These are phyloP conservation scores for Melanaphis sacchari DNA, from an alignment of 1,140 invertebrate genomes.

Conservation along the genomic window DNA sequence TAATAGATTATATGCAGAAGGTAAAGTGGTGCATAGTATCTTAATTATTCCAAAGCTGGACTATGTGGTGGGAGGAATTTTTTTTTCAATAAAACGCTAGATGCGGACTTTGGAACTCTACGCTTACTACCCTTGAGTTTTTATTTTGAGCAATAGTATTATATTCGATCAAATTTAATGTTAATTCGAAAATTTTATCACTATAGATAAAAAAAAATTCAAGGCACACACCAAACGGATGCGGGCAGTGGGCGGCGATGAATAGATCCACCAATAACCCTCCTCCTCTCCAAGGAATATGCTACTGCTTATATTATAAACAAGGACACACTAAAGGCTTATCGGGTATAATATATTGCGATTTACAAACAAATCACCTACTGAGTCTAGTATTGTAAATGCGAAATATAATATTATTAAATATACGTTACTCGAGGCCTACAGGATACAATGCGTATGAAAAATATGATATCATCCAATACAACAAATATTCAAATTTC, in stretches of 20 bases:
- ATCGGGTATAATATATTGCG: neutral
- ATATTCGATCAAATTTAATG: neutral
- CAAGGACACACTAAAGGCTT: neutral
- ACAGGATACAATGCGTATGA: neutral
- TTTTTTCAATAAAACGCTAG: too few species aligned
- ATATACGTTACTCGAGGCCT: neutral
- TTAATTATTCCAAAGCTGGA: too few species aligned
- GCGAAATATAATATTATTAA: neutral
- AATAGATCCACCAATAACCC: neutral
- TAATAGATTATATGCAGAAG: too few species aligned
- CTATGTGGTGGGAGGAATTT: neutral
- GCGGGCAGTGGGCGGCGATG: neutral
- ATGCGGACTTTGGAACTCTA: too few species aligned
- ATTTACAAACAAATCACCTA: too few species aligned
- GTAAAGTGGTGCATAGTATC: too few species aligned
- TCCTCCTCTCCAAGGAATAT: neutral
- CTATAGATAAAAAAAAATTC: neutral
- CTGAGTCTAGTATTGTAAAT: too few species aligned
- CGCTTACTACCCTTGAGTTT: too few species aligned
- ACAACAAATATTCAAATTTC: neutral
- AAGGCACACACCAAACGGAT: too few species aligned
- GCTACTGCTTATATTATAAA: neutral
- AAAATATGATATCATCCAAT: neutral
- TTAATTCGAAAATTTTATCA: neutral
- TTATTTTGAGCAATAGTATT: too few species aligned